Evolutionary conservation across 2,797 vertebrate genomes (phyloP).

Genomic region (Petrocephalus sullivani): DNA sequence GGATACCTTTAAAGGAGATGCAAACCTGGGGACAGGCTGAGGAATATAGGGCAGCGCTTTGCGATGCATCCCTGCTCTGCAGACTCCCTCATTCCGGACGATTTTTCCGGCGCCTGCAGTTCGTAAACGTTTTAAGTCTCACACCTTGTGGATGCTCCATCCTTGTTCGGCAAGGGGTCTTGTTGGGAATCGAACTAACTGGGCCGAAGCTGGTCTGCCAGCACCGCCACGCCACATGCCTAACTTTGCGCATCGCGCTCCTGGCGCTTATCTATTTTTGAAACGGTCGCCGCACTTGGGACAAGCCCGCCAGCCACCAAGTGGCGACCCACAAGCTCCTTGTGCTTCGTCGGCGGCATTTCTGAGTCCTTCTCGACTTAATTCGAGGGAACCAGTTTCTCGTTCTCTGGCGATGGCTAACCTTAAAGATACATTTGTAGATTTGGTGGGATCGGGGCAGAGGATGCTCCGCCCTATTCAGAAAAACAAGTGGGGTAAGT

Average conservation of each 20-base stretch:
- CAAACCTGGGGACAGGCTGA: background rate
- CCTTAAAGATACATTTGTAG: background rate
- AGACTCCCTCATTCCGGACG: constrained; percentile 18
- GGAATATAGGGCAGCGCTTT: constrained; percentile 15
- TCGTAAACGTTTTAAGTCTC: background rate
- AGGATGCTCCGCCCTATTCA: background rate
- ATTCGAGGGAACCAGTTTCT: background rate
- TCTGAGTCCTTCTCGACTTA: background rate
- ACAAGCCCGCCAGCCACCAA: background rate
- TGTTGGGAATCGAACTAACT: background rate
- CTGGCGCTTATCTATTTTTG: background rate
- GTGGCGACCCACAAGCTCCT: background rate
- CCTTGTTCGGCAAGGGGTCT: background rate
- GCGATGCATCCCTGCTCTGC: background rate
- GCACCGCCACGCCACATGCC: background rate
- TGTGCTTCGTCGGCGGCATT: background rate
- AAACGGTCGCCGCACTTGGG: background rate
- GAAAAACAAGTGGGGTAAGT: background rate
- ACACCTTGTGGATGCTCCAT: background rate
- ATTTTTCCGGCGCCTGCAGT: background rate
- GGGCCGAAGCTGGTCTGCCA: no score
- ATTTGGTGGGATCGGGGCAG: background rate
- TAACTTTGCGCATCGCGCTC: background rate
- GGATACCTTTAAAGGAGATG: constrained; percentile 16
- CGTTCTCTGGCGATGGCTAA: background rate